phyloP scores from a whole-genome alignment of 1,140 invertebrate species.

The Drosophila kepulauana region DNA sequence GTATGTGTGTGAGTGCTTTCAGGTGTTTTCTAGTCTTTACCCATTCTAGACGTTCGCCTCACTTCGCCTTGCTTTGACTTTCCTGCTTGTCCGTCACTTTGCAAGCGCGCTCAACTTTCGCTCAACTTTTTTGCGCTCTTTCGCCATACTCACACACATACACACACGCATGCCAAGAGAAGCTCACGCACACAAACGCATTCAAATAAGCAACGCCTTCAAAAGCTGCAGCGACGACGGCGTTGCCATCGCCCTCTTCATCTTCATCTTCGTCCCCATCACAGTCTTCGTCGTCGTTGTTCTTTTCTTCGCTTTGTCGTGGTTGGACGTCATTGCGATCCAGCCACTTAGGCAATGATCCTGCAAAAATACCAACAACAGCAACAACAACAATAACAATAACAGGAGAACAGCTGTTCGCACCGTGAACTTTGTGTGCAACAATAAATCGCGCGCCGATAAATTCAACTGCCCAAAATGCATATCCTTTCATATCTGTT shows the following conservation, averaged over 20 bases:
- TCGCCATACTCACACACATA: constrained; percentile 46
- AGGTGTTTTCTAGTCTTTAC: constrained; percentile 59
- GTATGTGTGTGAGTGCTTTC: constrained; percentile 48
- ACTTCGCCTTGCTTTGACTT: constrained; percentile 26
- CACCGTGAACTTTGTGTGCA: constrained; percentile 45
- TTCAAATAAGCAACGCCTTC: constrained; percentile 74
- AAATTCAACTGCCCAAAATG: constrained; percentile 70
- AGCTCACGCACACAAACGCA: constrained; percentile 39
- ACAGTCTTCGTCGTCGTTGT: constrained; percentile 4
- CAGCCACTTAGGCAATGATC: constrained; percentile 77
- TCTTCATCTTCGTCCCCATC: not conserved
- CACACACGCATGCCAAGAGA: constrained; percentile 39
- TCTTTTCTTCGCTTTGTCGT: constrained; percentile 12
- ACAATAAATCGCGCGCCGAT: constrained; percentile 70
- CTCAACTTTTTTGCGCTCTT: constrained; percentile 69
- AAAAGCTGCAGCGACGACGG: constrained; percentile 54
- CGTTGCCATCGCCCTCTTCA: not conserved
- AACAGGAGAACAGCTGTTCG: constrained; percentile 64
- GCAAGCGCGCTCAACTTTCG: constrained; percentile 66
- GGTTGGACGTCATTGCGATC: constrained; percentile 54
- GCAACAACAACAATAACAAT: constrained; percentile 32
- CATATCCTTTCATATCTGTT: constrained; percentile 59
- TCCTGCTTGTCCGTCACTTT: constrained; percentile 48
- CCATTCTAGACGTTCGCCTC: constrained; percentile 47
- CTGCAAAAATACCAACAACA: constrained; percentile 54